Evolutionary conservation across 2,888 invertebrate species (phyloP), one percentile per base, ranked within the genome.

Genomic region (Hemicrepidius hirtus): DNA sequence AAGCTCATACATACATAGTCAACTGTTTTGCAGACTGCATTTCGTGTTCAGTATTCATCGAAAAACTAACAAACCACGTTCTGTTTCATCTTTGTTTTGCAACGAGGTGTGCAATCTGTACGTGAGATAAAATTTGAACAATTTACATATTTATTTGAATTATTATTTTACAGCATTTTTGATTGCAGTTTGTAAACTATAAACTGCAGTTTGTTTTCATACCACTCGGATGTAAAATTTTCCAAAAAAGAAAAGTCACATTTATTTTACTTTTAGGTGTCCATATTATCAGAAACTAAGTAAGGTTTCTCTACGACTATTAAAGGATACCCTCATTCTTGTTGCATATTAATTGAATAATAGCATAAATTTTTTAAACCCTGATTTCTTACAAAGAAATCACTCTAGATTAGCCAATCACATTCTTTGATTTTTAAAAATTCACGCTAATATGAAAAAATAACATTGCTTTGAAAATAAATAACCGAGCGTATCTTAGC

Each of bases 1-100:
- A 83, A 83, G 81, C 82, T 80, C 79, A 76, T 80, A 79, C 77
- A 79, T 78, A 79, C 78, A 76, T 74, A 70, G 46, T 75, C 76
- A 75, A 71, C 72, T 77, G 71, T 59, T 70, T 76, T 68, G 60
- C 70, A 74, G 68, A 72, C 67, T 67, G 73, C 72, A 69, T 59
- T 74, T 21, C 44, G 46, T 35, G 53, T 55, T 66, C 18, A 49
- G 46, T 35, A 21, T 67, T 57, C 37, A n/a, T 10, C 32, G 41
- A 57, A 67, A 67, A 40, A 67, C 18, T 6, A 20, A 12, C 44
- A 44, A 35, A 55, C 24, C 21, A 35, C 50, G 18, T 64, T 28
- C n/a, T 55, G 41, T 18, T 21, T 32, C 44, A 40, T 65, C 20
- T 65, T 53, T 53, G 63, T 63, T 49, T 49, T 46, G 20, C 46